phyloP scores from a whole-genome alignment of 2,888 invertebrate genomes.

The Mellilla xanthometata region DNA sequence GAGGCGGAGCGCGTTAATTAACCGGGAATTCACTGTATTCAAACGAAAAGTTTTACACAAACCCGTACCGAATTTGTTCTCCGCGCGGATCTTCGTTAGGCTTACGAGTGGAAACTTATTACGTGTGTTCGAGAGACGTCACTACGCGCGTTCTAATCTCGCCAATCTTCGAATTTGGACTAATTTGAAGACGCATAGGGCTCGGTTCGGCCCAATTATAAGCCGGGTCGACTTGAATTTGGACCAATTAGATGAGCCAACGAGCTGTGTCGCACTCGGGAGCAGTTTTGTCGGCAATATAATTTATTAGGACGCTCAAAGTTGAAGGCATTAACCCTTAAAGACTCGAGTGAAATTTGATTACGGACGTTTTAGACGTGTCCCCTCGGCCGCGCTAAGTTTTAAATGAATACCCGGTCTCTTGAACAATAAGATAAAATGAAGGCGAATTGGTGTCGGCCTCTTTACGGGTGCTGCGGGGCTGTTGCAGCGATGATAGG shows the following conservation, averaged over 20 bases:
- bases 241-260: conserved; percentile 81
- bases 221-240: conserved; percentile 75
- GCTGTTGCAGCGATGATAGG: conserved; percentile 29
- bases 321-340: conserved; percentile 78
- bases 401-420: conserved; percentile 65
- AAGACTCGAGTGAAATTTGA: conserved; percentile 80
- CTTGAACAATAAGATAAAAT: conserved; percentile 37
- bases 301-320: conserved; percentile 81
- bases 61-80: conserved; percentile 68
- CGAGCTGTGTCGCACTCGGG: conserved; percentile 80
- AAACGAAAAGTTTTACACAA: conserved; percentile 66
- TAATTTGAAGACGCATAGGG: conserved; percentile 71
- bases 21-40: conserved; percentile 71
- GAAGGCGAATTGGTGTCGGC: conserved; percentile 12
- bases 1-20: conserved; percentile 65
- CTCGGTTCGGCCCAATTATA: conserved; percentile 73
- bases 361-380: conserved; percentile 75
- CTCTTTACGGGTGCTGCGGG: conserved; percentile 16
- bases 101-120: conserved; percentile 67
- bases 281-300: conserved; percentile 81
- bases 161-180: conserved; percentile 67
- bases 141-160: conserved; percentile 65
- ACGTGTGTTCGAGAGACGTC: conserved; percentile 66
- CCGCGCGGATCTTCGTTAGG: conserved; percentile 69
- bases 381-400: conserved; percentile 66